These are phyloP conservation scores for Sebastes taczanowskii DNA, from an alignment of 2,797 vertebrate species.

Conservation along the genomic window DNA sequence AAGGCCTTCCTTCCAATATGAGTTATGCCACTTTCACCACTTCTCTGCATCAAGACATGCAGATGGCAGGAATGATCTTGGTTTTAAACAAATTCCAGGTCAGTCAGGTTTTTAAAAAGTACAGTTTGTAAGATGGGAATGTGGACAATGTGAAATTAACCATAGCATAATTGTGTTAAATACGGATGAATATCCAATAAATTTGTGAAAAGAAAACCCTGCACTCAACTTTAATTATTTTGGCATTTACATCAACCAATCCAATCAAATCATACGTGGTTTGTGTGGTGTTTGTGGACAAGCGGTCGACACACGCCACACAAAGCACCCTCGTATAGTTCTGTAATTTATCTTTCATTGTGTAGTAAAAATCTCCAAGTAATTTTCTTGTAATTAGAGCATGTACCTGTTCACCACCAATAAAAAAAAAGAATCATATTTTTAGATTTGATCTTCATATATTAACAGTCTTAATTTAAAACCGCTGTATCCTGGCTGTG, in stretches of 20 bases:
- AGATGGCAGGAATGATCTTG: neutral
- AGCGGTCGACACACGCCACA: neutral
- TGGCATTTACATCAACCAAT: neutral
- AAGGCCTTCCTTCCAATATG: constrained; percentile 14
- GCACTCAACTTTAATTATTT: neutral
- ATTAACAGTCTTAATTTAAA: neutral
- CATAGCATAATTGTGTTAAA: neutral
- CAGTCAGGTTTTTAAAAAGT: neutral
- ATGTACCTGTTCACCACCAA: too few species aligned
- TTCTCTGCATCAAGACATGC: constrained; percentile 6
- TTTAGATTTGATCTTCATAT: neutral
- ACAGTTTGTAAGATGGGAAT: neutral
- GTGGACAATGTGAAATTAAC: too few species aligned
- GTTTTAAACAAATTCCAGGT: constrained; percentile 1
- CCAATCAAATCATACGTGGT: neutral
- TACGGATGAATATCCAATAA: too few species aligned
- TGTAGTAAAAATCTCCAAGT: neutral
- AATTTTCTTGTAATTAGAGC: neutral
- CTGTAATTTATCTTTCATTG: neutral
- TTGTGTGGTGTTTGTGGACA: neutral
- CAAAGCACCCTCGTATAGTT: too few species aligned
- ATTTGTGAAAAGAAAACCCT: neutral
- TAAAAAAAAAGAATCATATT: too few species aligned
- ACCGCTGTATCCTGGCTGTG: neutral
- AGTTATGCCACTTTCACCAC: constrained; percentile 26